These are phyloP conservation scores for Dasypolia templi DNA, from an alignment of 2,888 invertebrate species.

Conservation along the genomic window DNA sequence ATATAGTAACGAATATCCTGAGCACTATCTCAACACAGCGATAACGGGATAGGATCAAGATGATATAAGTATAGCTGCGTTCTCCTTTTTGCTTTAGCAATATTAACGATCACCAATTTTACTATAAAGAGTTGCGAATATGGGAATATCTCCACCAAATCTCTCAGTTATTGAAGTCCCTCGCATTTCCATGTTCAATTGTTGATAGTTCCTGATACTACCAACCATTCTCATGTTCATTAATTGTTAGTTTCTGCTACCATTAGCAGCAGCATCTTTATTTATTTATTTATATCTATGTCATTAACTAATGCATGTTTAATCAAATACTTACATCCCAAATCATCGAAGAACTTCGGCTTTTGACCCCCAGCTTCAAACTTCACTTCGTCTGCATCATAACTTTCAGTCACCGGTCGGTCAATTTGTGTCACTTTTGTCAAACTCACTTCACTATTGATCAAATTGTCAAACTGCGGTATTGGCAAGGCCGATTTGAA, in stretches of 20 bases:
- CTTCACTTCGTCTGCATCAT: conserved; percentile 55
- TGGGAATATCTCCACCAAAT: not conserved
- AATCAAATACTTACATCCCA: conserved; percentile 91
- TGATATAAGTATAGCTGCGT: not conserved
- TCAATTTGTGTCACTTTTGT: conserved; percentile 66
- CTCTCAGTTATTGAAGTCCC: not conserved
- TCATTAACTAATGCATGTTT: not conserved
- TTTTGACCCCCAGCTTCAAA: conserved; percentile 71
- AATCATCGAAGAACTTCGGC: conserved; percentile 93
- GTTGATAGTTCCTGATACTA: too few relatives aligned
- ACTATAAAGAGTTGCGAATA: not conserved
- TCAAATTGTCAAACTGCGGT: conserved; percentile 66
- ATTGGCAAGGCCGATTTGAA: conserved; percentile 77
- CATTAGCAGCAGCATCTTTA: not conserved
- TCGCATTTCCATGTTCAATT: too few relatives aligned
- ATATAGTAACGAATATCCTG: not conserved
- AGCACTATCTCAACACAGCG: not conserved
- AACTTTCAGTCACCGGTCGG: conserved; percentile 53
- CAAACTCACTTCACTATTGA: conserved; percentile 61
- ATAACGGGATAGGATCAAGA: not conserved
- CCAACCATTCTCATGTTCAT: not conserved
- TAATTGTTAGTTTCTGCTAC: not conserved
- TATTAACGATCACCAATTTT: not conserved
- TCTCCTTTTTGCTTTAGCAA: not conserved
- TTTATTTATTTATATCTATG: not conserved